Evolutionary conservation across 2,113 vertebrate species (phyloP).

Genomic region (Crotalus viridis): DNA sequence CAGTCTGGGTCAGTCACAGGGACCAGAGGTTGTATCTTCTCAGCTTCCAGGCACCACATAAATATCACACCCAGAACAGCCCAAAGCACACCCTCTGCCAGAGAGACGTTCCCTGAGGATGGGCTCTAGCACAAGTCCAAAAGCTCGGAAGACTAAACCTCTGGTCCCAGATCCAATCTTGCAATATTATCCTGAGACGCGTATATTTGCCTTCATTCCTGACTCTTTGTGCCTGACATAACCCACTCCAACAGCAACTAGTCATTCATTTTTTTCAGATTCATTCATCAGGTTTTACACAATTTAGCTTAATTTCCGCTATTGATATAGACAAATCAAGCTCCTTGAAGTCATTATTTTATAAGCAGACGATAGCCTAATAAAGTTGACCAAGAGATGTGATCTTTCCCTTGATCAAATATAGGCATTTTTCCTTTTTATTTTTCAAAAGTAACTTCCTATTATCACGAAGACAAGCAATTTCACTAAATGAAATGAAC

Average conservation of each 20-base stretch:
- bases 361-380: slow-evolving; percentile 19
- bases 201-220: neutral
- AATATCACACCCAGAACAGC: neutral
- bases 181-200: neutral
- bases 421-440: neutral
- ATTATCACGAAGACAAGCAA: neutral
- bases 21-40: neutral
- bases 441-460: neutral
- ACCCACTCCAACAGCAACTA: neutral
- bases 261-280: slow-evolving; percentile 20
- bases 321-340: slow-evolving; percentile 4
- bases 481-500: neutral
- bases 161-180: neutral
- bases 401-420: slow-evolving; percentile 14
- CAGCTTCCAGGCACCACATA: neutral
- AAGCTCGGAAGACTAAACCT: neutral
- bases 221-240: neutral
- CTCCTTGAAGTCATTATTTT: slow-evolving; percentile 12
- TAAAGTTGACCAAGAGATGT: slow-evolving; percentile 25
- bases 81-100: neutral
- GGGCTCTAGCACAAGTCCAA: neutral
- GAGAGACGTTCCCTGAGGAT: neutral
- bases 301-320: neutral
- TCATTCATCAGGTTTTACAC: slow-evolving; percentile 9
- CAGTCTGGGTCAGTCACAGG: neutral